Evolutionary conservation across 2,888 invertebrate genomes (phyloP), one percentile per base, ranked within the genome.

Genomic region (Idaea straminata): DNA sequence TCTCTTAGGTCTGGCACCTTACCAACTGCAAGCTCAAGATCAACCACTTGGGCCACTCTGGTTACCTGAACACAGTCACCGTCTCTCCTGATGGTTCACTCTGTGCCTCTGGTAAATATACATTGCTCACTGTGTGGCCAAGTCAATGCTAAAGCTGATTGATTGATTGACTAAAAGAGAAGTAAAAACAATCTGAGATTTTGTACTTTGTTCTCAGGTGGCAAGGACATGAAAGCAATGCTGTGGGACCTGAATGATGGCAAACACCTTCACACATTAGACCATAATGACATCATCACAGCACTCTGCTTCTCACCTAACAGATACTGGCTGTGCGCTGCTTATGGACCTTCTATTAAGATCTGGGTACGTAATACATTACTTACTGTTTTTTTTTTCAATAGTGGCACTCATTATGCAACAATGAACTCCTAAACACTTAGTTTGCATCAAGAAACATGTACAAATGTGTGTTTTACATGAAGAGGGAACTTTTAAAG

Each of bases 171-270:
- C 25, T 25, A 25, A 25, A 25, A n/a, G n/a, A n/a, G 25, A 25
- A 25, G 25, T 25, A 25, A 5, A 36, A 47, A 13, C 13, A 36
- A 13, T 47, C 10, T 7, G 10, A 47, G 10, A 10, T 10, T 47
- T 10, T 47, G 7, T 7, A 7, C 10, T 47, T 47, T 47, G 47
- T 47, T 47, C 3, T 47, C 10, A 47, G 99, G 99, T 88, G 99
- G 99, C 84, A 99, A 99, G 96, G 99, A 99, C 94, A 98, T 98
- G 94, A 98, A 99, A 93, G 99, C 99, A 10, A 98, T 99, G 97
- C 94, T 99, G 75, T 99, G 99, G 99, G 99, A 99, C 91, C 94
- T 99, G 86, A 99, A 99, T 90, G 99, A 99, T 86, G 99, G 99
- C 93, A 99, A 99, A 93, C 99, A 99, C 91, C 94, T 99, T 85